phyloP scores from a whole-genome alignment of 2,113 vertebrate species.

The Percopsis transmontana region DNA sequence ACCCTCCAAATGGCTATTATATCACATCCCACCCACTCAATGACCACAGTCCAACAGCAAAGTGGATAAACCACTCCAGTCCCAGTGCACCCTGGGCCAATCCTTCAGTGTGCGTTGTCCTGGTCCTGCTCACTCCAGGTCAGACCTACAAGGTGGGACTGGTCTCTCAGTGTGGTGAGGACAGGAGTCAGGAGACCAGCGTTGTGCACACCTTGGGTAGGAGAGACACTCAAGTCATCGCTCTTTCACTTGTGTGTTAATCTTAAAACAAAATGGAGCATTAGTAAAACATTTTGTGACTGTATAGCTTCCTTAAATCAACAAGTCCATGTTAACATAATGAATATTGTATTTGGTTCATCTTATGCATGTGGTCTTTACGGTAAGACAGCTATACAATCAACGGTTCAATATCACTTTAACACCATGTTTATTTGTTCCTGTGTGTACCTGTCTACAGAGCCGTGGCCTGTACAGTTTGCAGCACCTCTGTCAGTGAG shows the following conservation, averaged over 20 bases:
- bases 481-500: conserved; percentile 58
- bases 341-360: too few relatives aligned
- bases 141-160: conserved; percentile 82
- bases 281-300: too few relatives aligned
- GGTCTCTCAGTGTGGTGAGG: conserved; percentile 75
- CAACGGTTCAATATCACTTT: neutral
- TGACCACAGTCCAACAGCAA: conserved; percentile 25
- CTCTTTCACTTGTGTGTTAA: too few relatives aligned
- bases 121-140: conserved; percentile 78
- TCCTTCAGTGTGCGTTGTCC: conserved; percentile 66
- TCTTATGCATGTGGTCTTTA: too few relatives aligned
- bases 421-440: neutral
- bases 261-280: too few relatives aligned
- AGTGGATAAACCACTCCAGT: conserved; percentile 66
- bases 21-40: conserved; percentile 66
- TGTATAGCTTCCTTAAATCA: too few relatives aligned
- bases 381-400: too few relatives aligned
- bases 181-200: conserved; percentile 75
- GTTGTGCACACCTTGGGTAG: conserved; percentile 83
- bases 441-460: conserved; percentile 41
- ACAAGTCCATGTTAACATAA: neutral
- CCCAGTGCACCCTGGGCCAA: conserved; percentile 61
- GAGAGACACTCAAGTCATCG: neutral
- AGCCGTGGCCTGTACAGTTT: conserved; percentile 56
- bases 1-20: conserved; percentile 69